Evolutionary conservation across 2,888 invertebrate species (phyloP).

Genomic region (Arctia plantaginis): DNA sequence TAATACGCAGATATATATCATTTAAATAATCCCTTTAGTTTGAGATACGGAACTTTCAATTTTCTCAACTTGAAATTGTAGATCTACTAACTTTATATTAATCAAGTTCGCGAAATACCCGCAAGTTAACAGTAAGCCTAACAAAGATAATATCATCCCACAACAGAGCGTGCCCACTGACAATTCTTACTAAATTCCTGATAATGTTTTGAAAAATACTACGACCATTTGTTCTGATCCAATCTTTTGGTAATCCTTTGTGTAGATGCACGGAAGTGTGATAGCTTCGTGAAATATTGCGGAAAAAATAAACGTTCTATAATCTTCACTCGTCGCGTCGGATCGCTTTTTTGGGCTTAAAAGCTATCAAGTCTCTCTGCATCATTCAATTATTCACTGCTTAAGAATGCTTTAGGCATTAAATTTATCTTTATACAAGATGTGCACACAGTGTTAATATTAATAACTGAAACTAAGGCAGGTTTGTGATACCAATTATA

Average conservation of each 20-base stretch:
- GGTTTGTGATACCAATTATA: too few relatives aligned
- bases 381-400: too few relatives aligned
- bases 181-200: slow-evolving; percentile 31
- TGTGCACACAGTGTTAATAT: too few relatives aligned
- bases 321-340: neutral
- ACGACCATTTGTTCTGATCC: slow-evolving; percentile 40
- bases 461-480: too few relatives aligned
- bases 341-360: neutral
- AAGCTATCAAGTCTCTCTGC: too few relatives aligned
- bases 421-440: too few relatives aligned
- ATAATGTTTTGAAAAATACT: slow-evolving; percentile 43
- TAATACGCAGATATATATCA: too few relatives aligned
- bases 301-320: neutral
- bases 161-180: slow-evolving; percentile 38
- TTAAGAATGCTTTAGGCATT: too few relatives aligned
- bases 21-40: too few relatives aligned
- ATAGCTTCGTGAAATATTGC: neutral
- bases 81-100: neutral
- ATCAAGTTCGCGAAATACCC: neutral
- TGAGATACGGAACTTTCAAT: neutral
- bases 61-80: neutral
- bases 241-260: slow-evolving; percentile 25
- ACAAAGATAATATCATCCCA: slow-evolving; percentile 26
- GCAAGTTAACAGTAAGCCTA: slow-evolving; percentile 14
- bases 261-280: neutral